Evolutionary conservation across 30 jellyfish, hydroid and myxozoan genomes (phyloP).

Genomic region (Chrysaora quinquecirrha): DNA sequence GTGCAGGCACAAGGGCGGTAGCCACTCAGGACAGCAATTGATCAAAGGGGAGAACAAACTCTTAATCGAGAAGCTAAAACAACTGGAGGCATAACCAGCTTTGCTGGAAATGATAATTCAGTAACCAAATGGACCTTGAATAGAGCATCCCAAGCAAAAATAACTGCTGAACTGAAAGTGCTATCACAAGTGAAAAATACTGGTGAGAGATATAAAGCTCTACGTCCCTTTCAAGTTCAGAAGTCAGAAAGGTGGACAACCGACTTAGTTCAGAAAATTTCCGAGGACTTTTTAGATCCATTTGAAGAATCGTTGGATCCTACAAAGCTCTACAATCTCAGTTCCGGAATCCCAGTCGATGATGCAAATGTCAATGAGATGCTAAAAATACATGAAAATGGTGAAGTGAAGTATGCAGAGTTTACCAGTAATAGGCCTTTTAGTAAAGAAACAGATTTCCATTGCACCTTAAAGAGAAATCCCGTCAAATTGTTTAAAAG

Average conservation of each 20-base stretch:
- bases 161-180: not conserved
- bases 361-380: conserved; percentile 30
- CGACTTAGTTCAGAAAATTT: not conserved
- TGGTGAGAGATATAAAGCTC: conserved; percentile 10
- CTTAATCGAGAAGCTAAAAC: conserved; percentile 50
- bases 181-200: not conserved
- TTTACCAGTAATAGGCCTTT: not conserved
- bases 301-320: conserved; percentile 24
- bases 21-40: conserved; percentile 45
- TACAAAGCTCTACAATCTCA: conserved; percentile 24
- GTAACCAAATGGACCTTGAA: conserved; percentile 47
- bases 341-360: conserved; percentile 29
- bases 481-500: conserved; percentile 25
- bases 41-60: conserved; percentile 61
- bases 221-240: conserved; percentile 1
- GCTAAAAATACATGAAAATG: conserved; percentile 1
- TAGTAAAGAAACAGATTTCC: not conserved
- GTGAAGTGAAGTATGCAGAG: conserved; percentile 4
- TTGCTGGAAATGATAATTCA: conserved; percentile 10
- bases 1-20: conserved; percentile 5
- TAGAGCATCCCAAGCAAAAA: conserved; percentile 39
- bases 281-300: conserved; percentile 43
- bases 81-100: conserved; percentile 31
- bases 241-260: conserved; percentile 16
- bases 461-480: not conserved